Conservation (phyloP, 2,888 invertebrate genomes). For the Synergus gifuensis region DNA sequence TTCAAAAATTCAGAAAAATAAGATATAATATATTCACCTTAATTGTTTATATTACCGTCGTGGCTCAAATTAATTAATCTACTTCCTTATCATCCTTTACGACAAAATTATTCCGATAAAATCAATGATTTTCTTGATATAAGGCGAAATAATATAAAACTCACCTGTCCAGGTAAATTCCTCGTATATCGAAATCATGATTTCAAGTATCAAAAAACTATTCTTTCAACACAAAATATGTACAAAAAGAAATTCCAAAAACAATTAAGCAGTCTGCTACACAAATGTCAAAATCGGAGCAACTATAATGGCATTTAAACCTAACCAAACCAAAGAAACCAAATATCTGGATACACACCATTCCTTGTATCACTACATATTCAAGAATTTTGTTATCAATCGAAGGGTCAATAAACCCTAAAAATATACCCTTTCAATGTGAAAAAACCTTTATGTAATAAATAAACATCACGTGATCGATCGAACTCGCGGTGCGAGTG, state of each 20-base stretch:
- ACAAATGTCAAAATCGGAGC: conserved; percentile 15
- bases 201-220: neutral
- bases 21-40: neutral
- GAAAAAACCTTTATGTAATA: too few species aligned
- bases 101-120: neutral
- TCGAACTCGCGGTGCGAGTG: neutral
- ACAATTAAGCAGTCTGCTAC: neutral
- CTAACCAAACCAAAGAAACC: neutral
- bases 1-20: neutral
- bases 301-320: neutral
- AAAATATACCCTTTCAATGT: neutral
- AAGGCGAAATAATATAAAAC: neutral
- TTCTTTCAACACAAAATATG: neutral
- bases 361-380: neutral
- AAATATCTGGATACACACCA: too few species aligned
- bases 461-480: conserved; percentile 26
- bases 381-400: neutral
- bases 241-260: neutral
- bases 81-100: neutral
- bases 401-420: neutral
- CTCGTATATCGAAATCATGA: conserved; percentile 10
- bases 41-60: neutral
- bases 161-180: conserved; percentile 28
- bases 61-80: neutral
- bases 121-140: neutral